phyloP scores from a whole-genome alignment of 2,113 vertebrate genomes.

The Tachysurus fulvidraco region DNA sequence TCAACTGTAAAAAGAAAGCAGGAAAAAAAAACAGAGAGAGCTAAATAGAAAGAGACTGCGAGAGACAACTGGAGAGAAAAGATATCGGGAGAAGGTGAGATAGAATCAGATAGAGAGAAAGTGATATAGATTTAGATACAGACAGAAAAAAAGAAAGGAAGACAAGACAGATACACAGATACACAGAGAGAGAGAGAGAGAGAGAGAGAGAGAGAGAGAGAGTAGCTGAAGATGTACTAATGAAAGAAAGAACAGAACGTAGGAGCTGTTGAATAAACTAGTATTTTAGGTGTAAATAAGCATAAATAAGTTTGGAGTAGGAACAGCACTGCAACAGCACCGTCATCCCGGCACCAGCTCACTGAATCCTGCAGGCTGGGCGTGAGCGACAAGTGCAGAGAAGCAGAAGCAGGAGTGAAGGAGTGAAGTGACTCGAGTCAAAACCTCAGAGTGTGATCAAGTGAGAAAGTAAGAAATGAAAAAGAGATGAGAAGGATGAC shows the following conservation, averaged over 20 bases:
- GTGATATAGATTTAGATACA: neutral
- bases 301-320: no score
- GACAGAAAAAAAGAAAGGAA: neutral
- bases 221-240: no score
- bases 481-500: neutral
- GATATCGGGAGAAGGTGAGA: neutral
- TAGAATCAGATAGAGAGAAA: neutral
- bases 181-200: neutral
- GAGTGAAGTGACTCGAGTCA: constrained; percentile 13
- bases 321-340: no score
- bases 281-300: no score
- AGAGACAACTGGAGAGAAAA: neutral
- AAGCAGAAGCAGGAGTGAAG: neutral
- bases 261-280: no score
- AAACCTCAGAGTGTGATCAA: constrained; percentile 28
- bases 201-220: neutral
- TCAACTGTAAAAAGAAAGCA: no score
- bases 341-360: neutral
- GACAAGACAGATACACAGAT: no score
- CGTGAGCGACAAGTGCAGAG: constrained; percentile 29
- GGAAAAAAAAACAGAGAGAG: neutral
- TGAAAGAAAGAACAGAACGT: neutral
- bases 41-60: neutral
- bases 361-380: constrained; percentile 13
- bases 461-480: constrained; percentile 9